Base-by-base conservation (phyloP, 2,113 vertebrate genomes). In the Podilymbus podiceps region DNA sequence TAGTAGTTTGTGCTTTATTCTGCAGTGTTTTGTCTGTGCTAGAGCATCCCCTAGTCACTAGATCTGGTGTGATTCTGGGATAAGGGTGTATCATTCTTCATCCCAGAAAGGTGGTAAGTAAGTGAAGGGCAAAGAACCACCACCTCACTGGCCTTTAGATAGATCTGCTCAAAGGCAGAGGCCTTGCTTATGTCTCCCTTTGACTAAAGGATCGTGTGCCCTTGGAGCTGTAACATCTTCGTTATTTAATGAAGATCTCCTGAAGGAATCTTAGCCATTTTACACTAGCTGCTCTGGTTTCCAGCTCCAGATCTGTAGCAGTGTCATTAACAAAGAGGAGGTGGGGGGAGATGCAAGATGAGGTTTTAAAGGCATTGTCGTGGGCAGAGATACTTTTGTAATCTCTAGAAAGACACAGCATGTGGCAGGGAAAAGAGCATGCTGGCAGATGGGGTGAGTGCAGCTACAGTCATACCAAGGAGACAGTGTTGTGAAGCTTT, bases 401-500 rank as follows among this genome's bases (percentile, higher is more conserved):
- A 88, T 94, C 90, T 92, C 53, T 77, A 38, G 92, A 62, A 90
- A 90, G 92, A 8, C 80, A 71, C 68, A 90, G 83, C 80, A 22
- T 78, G 88, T 89, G 89, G 83, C 90, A 93, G 86, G 85, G 77
- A 89, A 94, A 89, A 85, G 77, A 95, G 85, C 72, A n/a, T 0
- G 2, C 44, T 90, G 86, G 73, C 96, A 96, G 94, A 91, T 92
- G 90, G 93, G 82, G 78, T 49, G 88, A 85, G 27, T 47, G 69
- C 71, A 85, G 80, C 83, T 88, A 52, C 56, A 60, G 58, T 53
- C 28, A 10, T 64, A 40, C 80, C 76, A 60, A 31, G 83, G 60
- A 84, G 73, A 56, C 8, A 8, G 44, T 15, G 28, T 64, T 83
- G 72, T 33, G 77, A 81, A 85, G 58, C 21, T 84, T 86, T 73